Evolutionary conservation across 2,888 invertebrate genomes (phyloP), one percentile per base, ranked within the genome.

Genomic region (Zhuqinia jingwanae): DNA sequence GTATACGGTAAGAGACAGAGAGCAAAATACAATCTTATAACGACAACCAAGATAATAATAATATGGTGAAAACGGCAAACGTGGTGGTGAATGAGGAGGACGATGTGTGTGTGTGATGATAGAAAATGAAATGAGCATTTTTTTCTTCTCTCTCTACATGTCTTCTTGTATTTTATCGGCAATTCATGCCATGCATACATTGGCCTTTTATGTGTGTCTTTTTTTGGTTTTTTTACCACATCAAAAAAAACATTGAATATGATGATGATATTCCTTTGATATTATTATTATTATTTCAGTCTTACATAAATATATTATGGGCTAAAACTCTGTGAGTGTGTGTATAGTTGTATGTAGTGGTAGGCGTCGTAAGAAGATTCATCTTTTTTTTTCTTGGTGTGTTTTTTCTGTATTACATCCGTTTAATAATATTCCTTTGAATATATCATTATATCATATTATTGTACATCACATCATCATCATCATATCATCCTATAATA

Each of bases 1-100:
- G 96, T 96, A 73, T 94, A 94, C 89, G 95, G 95, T 95, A 92
- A 93, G 93, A 91, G 63, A 20, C 0, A 20, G 47, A n/a, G n/a
- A n/a, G n/a, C n/a, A n/a, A n/a, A n/a, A n/a, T n/a, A n/a, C n/a
- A n/a, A n/a, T n/a, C n/a, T n/a, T n/a, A n/a, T n/a, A n/a, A n/a
- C n/a, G n/a, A n/a, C n/a, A n/a, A n/a, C n/a, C n/a, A n/a, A n/a
- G n/a, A n/a, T n/a, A n/a, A n/a, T n/a, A 20, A 56, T 17, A 8
- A 56, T 2, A 17, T 17, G n/a, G 20, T 2, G 11, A 17, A 25
- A 17, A 8, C 58, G 20, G 58, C 11, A 17, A n/a, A 42, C 25
- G 47, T 25, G 70, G 25, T 73, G 25, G 47, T 47, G 15, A 27
- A 11, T 80, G 73, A 81, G 45, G 36, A 13, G 36, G 60, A 42